Base-by-base conservation (phyloP, 2,113 vertebrate species). In the Malurus elegans region DNA sequence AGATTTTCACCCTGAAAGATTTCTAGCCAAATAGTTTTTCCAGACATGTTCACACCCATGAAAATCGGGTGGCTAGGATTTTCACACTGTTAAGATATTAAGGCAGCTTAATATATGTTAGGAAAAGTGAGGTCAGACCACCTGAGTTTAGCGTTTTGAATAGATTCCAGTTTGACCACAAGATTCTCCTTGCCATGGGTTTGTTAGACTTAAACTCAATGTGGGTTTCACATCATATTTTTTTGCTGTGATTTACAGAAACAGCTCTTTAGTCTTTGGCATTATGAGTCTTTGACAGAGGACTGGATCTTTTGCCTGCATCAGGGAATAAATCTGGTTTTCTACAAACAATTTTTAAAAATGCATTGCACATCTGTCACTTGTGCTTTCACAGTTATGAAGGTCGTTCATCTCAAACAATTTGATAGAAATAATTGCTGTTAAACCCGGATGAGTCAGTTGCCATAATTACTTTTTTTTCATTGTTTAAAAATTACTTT, bases 21-120 rank as follows among this genome's bases (percentile, higher is more conserved):
- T 8, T 1, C 4, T 62, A 12, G 10, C 73, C 9, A 28, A 5
- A 45, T 18, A 18, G 15, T 66, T 18, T 47, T 48, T n/a, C 54
- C 23, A 45, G 42, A 16, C 4, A 1, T 32, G 10, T 12, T 93
- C n/a, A 9, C 26, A 76, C 84, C 25, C 9, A 2, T 85, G 18
- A 34, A 61, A 69, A 34, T 29, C 8, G 32, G 8, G 7, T 80
- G 60, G 32, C 12, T 10, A 17, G 20, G 73, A 47, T 0, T 0
- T 60, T 51, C 58, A 18, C 26, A 15, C 9, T 44, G 31, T 31
- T 58, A 31, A 50, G 51, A 7, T 44, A 18, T 66, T 36, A 70
- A 67, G n/a, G 28, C 48, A 75, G 7, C 6, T 75, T 66, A 54
- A 8, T 19, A 0, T 13, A 2, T 13, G 9, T 47, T 79, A 36